Evolutionary conservation across 2,797 vertebrate genomes (phyloP).

Genomic region (Jordanella pulchra): DNA sequence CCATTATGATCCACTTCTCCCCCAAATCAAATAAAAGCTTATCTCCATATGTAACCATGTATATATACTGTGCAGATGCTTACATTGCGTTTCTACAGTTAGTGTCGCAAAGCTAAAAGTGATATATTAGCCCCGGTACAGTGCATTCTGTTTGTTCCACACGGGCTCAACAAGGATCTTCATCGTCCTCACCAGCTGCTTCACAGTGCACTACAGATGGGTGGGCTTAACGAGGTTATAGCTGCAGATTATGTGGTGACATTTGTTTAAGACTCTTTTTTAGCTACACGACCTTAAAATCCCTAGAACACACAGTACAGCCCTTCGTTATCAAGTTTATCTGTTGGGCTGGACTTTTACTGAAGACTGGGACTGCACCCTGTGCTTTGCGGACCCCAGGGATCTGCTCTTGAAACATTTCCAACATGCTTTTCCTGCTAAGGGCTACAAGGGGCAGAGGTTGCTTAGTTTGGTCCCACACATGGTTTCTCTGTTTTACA

Average conservation of each 20-base stretch:
- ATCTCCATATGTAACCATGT: not conserved
- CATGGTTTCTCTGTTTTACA: conserved; percentile 18
- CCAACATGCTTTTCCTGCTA: conserved; percentile 10
- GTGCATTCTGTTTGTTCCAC: conserved; percentile 31
- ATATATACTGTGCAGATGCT: conserved; percentile 17
- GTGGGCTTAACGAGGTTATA: not conserved
- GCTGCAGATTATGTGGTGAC: conserved; percentile 10
- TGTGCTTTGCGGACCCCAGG: not conserved
- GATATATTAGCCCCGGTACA: conserved; percentile 28
- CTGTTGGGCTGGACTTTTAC: not conserved
- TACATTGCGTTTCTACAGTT: conserved; percentile 59
- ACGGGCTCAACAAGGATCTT: not conserved
- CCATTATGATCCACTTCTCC: not conserved
- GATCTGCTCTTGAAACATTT: conserved; percentile 4
- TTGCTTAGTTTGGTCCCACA: conserved; percentile 44
- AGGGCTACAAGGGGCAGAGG: conserved; percentile 4
- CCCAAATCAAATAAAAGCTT: not conserved
- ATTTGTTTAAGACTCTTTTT: conserved; percentile 3
- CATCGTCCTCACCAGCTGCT: conserved; percentile 4
- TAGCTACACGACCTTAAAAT: conserved; percentile 36
- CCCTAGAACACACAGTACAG: not conserved
- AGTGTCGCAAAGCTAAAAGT: conserved; percentile 54
- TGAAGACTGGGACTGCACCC: not conserved
- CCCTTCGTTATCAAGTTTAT: conserved; percentile 1
- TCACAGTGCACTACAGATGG: conserved; percentile 1